These are phyloP conservation scores for Bicyclus anynana DNA, from an alignment of 1,140 invertebrate genomes.

Conservation along the genomic window DNA sequence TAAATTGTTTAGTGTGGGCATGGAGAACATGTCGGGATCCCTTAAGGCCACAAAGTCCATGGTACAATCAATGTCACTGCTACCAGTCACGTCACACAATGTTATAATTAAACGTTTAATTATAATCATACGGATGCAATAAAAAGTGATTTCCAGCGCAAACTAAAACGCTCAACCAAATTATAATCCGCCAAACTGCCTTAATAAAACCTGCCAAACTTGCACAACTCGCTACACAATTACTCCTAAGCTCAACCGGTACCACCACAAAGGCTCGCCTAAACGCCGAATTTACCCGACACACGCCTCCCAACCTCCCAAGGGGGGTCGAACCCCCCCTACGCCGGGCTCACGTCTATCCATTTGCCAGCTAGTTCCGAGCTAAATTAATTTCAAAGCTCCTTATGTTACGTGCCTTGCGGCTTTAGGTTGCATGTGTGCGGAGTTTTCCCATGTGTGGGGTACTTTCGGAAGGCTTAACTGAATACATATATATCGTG, in stretches of 20 bases:
- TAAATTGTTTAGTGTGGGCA: too few relatives aligned
- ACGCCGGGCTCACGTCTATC: constrained; percentile 71
- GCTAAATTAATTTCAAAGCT: constrained; percentile 78
- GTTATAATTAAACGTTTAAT: not conserved
- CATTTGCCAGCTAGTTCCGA: constrained; percentile 77
- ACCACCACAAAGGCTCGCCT: constrained; percentile 68
- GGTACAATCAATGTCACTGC: too few relatives aligned
- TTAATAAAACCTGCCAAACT: constrained; percentile 36
- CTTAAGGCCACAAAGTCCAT: too few relatives aligned
- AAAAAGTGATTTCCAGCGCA: not conserved
- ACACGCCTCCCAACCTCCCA: constrained; percentile 35
- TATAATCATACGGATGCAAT: not conserved
- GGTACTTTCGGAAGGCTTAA: constrained; percentile 70
- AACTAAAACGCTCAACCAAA: constrained; percentile 10
- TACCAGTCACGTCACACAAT: too few relatives aligned
- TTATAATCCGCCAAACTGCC: constrained; percentile 33
- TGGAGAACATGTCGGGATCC: too few relatives aligned
- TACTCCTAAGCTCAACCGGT: constrained; percentile 56
- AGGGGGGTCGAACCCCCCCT: constrained; percentile 33
- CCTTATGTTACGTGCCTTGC: constrained; percentile 77
- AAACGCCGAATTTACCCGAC: constrained; percentile 72
- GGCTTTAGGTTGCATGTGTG: constrained; percentile 67
- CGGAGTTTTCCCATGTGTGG: constrained; percentile 37
- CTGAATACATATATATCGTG: constrained; percentile 50
- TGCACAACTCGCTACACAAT: constrained; percentile 51